Base-by-base conservation (phyloP, 1,140 invertebrate species). In the Hycleus cichorii region DNA sequence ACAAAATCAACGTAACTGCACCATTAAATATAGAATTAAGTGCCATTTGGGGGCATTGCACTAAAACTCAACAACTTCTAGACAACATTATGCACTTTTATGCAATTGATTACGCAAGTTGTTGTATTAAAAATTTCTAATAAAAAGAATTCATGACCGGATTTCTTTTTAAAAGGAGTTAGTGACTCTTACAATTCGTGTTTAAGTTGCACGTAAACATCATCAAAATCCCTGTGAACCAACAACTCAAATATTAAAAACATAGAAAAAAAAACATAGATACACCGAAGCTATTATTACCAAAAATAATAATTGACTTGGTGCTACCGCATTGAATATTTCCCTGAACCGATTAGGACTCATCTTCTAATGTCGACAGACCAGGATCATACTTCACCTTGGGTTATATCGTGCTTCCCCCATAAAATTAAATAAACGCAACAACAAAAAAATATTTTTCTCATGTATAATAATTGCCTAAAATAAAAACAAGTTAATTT, bases 281-380 rank as follows among this genome's bases (percentile, higher is more conserved):
- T 50, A 57, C 39, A 44, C 42, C 24, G 51, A 50, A 58, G 56
- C 38, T 58, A 58, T 58, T 44, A 58, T 58, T 58, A 58, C 48
- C 48, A 46, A 57, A 51, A 55, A 55, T 55, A 55, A 58, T 58
- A 50, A 58, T 58, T 43, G 49, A 45, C 48, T 50, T 46, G 11
- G n/a, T n/a, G 56, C 56, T 58, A 58, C 56, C 48, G 56, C 48
- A 26, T 49, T 58, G 48, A 45, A 59, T 59, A 47, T 59, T 54
- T 59, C 58, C 55, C 40, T 54, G 58, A 54, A 59, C 12, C 52
- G 42, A 59, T 59, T 53, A 32, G 32, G 32, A 32, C 7, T 4
- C 32, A 32, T 32, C 18, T 18, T 18, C 32, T 32, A 32, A 59
- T 47, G 39, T 57, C 56, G 39, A 47, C 52, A 50, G 49, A 57